phyloP scores from a whole-genome alignment of 2,888 invertebrate species.

The Cephus spinipes region DNA sequence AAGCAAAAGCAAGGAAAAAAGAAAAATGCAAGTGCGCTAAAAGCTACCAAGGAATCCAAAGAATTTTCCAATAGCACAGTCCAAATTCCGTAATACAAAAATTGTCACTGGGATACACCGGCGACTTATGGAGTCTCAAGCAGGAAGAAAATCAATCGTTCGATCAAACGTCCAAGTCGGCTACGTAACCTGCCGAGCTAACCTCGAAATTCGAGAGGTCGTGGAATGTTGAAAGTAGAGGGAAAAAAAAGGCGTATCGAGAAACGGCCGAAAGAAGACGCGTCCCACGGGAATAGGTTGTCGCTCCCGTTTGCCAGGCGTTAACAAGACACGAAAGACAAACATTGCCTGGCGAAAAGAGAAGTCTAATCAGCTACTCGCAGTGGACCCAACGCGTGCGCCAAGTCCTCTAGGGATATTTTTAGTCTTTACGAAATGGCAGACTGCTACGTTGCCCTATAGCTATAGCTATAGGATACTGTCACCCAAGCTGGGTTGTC shows the following conservation, averaged over 20 bases:
- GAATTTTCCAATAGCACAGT: neutral
- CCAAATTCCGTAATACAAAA: neutral
- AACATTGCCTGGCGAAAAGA: constrained; percentile 4
- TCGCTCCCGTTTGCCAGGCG: neutral
- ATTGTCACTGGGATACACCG: neutral
- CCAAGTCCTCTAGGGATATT: constrained; percentile 6
- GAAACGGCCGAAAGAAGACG: neutral
- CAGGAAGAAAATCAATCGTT: neutral
- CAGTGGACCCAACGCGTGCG: constrained; percentile 2
- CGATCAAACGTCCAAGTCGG: neutral
- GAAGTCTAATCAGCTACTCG: constrained; percentile 17
- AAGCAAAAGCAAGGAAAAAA: neutral
- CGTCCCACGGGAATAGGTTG: neutral
- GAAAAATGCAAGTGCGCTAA: neutral
- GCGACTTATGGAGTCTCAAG: neutral
- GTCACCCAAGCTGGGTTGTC: neutral
- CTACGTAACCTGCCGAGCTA: neutral
- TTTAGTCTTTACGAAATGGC: constrained; percentile 19
- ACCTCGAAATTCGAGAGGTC: neutral
- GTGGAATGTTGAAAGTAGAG: neutral
- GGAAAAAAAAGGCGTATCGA: neutral
- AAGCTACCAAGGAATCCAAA: neutral
- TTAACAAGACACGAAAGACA: constrained; percentile 7
- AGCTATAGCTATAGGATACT: neutral
- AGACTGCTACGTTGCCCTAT: neutral